phyloP scores from a whole-genome alignment of 1,140 invertebrate genomes.

The Megalopta genalis region DNA sequence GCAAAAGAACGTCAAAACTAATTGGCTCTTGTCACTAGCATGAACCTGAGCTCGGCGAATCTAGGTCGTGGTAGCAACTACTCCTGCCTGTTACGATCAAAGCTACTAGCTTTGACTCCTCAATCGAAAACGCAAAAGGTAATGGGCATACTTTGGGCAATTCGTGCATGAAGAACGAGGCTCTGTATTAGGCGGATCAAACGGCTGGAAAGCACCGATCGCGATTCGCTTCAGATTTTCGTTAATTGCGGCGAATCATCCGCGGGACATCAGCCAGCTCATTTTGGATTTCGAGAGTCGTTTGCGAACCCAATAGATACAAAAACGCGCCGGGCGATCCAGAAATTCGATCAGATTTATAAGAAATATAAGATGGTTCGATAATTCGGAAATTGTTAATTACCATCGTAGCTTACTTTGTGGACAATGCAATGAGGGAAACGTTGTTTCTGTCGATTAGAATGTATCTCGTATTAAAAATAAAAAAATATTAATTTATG shows the following conservation, averaged over 20 bases:
- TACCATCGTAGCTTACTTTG: no score
- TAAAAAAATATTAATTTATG: no score
- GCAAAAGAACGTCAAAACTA: background rate
- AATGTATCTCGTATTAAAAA: no score
- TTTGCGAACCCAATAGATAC: no score
- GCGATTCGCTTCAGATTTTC: background rate
- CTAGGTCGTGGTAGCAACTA: conserved; percentile 14
- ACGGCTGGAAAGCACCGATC: background rate
- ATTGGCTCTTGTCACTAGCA: background rate
- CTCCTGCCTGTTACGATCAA: background rate
- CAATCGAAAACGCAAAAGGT: background rate
- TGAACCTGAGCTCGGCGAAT: conserved; percentile 8
- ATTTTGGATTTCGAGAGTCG: no score
- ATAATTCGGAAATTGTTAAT: no score
- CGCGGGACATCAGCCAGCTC: no score
- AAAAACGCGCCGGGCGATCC: no score
- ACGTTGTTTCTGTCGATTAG: no score
- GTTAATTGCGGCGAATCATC: background rate
- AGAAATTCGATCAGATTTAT: no score
- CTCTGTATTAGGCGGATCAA: background rate
- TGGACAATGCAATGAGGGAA: no score
- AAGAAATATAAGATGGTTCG: no score
- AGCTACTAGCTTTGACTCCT: conserved; percentile 26
- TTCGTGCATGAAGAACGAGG: background rate
- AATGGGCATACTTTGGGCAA: conserved; percentile 10